These are phyloP conservation scores for Orbicella faveolata DNA, from an alignment of 64 coral and sea anemone species.

Conservation along the genomic window DNA sequence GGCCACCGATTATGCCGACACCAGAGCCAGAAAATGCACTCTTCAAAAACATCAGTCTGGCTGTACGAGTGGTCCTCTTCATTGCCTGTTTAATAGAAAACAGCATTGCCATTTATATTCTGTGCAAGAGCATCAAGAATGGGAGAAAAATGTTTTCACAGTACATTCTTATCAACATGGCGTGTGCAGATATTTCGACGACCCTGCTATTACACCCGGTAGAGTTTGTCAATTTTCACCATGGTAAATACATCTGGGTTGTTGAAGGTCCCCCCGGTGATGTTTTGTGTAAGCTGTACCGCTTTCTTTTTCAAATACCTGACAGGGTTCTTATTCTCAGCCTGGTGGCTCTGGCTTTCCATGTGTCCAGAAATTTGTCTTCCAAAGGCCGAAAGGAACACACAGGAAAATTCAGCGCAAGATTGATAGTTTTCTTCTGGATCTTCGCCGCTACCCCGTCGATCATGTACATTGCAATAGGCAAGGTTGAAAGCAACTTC, in stretches of 20 bases:
- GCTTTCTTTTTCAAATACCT: background rate
- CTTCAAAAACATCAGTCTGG: background rate
- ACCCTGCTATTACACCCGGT: background rate
- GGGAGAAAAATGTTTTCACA: background rate
- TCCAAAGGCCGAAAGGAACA: conserved; percentile 7
- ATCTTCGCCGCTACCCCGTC: background rate
- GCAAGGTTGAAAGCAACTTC: background rate
- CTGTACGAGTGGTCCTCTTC: background rate
- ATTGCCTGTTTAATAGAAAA: background rate
- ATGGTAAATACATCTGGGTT: background rate
- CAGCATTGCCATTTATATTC: background rate
- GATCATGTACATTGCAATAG: background rate
- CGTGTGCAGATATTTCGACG: background rate
- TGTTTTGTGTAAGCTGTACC: background rate
- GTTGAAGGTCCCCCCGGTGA: background rate
- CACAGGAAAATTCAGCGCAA: background rate
- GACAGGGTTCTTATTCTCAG: background rate
- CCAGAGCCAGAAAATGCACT: background rate
- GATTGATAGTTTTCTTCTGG: background rate
- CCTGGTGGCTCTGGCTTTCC: background rate
- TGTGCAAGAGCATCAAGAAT: background rate
- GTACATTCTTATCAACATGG: background rate
- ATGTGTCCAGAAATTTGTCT: background rate
- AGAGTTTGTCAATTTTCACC: background rate
- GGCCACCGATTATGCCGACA: no score